Percentiles rank a stretch among this genome's conserved stretches.
Evolutionary conservation across 1,140 invertebrate species (phyloP).

Genomic region (Anthonomus grandis): DNA sequence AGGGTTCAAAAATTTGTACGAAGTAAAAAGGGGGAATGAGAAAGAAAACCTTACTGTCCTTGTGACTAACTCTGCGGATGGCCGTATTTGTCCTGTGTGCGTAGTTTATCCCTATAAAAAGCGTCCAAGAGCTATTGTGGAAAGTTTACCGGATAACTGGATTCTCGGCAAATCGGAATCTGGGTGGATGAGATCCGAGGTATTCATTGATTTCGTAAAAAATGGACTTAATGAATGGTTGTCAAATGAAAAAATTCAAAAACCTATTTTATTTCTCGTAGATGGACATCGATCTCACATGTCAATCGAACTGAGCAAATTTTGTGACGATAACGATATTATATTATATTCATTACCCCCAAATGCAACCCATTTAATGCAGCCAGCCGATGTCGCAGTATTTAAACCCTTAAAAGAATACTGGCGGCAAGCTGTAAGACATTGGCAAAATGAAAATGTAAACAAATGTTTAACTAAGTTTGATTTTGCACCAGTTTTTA

Average conservation of each 20-base stretch:
- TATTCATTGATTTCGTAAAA: conserved; percentile 48
- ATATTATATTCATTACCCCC: conserved; percentile 4
- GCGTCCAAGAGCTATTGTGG: conserved; percentile 31
- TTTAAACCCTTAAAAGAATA: conserved; percentile 19
- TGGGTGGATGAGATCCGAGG: conserved; percentile 47
- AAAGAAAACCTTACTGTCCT: conserved; percentile 29
- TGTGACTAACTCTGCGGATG: conserved; percentile 33
- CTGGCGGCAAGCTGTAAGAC: conserved; percentile 12
- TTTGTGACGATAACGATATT: conserved; percentile 13
- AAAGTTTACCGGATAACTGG: conserved; percentile 42
- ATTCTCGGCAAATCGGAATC: conserved; percentile 43
- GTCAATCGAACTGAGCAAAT: conserved; percentile 2
- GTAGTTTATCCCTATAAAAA: conserved; percentile 37
- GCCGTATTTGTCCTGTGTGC: conserved; percentile 33
- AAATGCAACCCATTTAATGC: conserved; percentile 24
- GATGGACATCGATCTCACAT: conserved; percentile 23
- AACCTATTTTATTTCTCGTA: conserved; percentile 16
- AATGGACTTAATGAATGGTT: conserved; percentile 46
- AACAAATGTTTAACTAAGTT: no score
- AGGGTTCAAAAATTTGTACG: no score
- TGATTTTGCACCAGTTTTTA: no score
- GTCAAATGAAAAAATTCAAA: conserved; percentile 9
- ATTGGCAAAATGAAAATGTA: no score
- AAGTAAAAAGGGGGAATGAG: no score
- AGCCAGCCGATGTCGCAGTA: conserved; percentile 23